These are phyloP conservation scores for Scaptomyza reducta DNA, from an alignment of 2,888 invertebrate genomes.

Conservation along the genomic window DNA sequence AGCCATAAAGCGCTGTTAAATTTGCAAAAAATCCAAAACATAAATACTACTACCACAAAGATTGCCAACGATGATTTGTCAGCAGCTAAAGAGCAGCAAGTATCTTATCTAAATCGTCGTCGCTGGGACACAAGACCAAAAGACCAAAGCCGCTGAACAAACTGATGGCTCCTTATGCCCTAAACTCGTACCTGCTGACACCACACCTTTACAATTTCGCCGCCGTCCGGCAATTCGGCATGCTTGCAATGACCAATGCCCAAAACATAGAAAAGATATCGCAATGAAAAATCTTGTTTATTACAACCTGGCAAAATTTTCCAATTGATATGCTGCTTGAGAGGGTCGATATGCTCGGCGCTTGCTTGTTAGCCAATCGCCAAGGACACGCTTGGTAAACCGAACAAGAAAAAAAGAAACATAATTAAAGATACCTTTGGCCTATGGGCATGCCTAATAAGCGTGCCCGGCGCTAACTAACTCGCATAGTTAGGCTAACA, in stretches of 20 bases:
- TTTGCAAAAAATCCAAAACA: constrained; percentile 67
- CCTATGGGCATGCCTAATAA: constrained; percentile 63
- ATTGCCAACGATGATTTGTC: constrained; percentile 75
- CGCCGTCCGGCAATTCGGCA: constrained; percentile 74
- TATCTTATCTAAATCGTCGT: constrained; percentile 74
- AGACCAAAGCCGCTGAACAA: constrained; percentile 35
- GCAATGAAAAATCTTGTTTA: constrained; percentile 81
- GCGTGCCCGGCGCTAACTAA: constrained; percentile 70
- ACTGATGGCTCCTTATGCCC: constrained; percentile 19
- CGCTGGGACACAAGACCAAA: constrained; percentile 34
- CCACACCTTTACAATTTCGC: constrained; percentile 63
- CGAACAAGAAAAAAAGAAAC: neutral
- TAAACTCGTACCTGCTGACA: constrained; percentile 42
- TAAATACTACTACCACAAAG: constrained; percentile 17
- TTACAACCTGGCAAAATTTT: constrained; percentile 80
- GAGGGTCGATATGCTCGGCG: constrained; percentile 50
- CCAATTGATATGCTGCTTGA: constrained; percentile 41
- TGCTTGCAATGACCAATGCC: constrained; percentile 48
- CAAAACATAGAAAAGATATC: constrained; percentile 44
- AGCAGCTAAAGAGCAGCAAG: constrained; percentile 65
- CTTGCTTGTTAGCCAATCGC: constrained; percentile 65
- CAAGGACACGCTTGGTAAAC: constrained; percentile 64
- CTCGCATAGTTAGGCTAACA: constrained; percentile 54
- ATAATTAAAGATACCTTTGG: neutral
- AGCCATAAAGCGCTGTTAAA: constrained; percentile 60